Evolutionary conservation across 2,113 vertebrate genomes (phyloP).

Genomic region (Lampris incognitus): DNA sequence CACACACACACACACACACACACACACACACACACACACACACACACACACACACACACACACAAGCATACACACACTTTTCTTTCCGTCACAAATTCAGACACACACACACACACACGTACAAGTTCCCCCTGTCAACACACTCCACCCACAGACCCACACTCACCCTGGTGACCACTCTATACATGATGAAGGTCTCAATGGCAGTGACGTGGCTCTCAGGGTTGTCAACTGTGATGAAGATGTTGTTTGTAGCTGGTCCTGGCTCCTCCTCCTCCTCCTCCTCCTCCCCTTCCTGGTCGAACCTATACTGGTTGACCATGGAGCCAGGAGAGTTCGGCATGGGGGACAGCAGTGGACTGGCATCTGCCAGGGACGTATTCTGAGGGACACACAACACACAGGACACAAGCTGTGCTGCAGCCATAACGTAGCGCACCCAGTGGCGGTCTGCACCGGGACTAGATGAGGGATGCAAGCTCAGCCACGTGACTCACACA

Average conservation of each 20-base stretch:
- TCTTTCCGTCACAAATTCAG: too few relatives aligned
- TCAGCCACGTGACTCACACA: too few relatives aligned
- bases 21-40: too few relatives aligned
- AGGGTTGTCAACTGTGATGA: conserved; percentile 92
- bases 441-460: too few relatives aligned
- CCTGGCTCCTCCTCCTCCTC: conserved; percentile 78
- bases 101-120: too few relatives aligned
- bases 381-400: conserved; percentile 80
- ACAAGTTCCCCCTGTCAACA: neutral
- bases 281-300: conserved; percentile 87
- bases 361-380: conserved; percentile 82
- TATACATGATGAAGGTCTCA: conserved; percentile 96
- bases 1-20: too few relatives aligned
- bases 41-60: too few relatives aligned
- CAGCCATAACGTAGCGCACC: neutral
- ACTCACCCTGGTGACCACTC: conserved; percentile 92
- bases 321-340: conserved; percentile 91
- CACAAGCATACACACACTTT: too few relatives aligned
- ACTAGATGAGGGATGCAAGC: too few relatives aligned
- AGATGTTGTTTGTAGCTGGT: conserved; percentile 88
- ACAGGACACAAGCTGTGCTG: neutral
- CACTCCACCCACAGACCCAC: neutral
- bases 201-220: conserved; percentile 95
- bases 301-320: conserved; percentile 94
- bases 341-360: conserved; percentile 83